These are phyloP conservation scores for Andricus quercusramuli DNA, from an alignment of 2,888 invertebrate species.

Conservation along the genomic window DNA sequence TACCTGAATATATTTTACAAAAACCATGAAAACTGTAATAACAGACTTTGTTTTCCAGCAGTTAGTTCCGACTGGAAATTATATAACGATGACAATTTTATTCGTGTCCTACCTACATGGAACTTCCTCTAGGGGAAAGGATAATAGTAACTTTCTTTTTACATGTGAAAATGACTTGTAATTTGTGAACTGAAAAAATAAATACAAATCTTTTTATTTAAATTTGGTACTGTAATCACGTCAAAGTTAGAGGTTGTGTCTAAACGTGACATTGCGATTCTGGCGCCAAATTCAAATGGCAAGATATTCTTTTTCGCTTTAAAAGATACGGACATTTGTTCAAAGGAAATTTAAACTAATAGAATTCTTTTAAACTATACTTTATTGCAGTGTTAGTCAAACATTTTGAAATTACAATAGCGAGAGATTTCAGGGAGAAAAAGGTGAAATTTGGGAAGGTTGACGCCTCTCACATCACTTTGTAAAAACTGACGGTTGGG, in stretches of 20 bases:
- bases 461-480: neutral
- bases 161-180: neutral
- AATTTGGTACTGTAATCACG: neutral
- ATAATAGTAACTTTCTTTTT: neutral
- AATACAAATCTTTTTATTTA: too few relatives aligned
- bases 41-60: neutral
- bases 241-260: neutral
- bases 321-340: neutral
- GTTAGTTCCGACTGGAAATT: slow-evolving; percentile 10
- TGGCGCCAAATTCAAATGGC: neutral
- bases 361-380: too few relatives aligned
- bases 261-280: neutral
- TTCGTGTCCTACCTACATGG: neutral
- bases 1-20: neutral
- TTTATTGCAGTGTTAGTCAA: neutral
- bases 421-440: neutral
- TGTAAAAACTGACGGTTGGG: neutral
- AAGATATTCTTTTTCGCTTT: neutral
- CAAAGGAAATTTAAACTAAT: too few relatives aligned
- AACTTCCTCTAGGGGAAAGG: neutral
- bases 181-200: too few relatives aligned
- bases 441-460: neutral
- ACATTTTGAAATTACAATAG: neutral
- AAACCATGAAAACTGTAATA: slow-evolving; percentile 24
- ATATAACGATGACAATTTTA: slow-evolving; percentile 6